A percentile compares a stretch with the other conserved stretches of the same genome.
phyloP scores from a whole-genome alignment of 2,113 vertebrate genomes.

The Raja brachyura region DNA sequence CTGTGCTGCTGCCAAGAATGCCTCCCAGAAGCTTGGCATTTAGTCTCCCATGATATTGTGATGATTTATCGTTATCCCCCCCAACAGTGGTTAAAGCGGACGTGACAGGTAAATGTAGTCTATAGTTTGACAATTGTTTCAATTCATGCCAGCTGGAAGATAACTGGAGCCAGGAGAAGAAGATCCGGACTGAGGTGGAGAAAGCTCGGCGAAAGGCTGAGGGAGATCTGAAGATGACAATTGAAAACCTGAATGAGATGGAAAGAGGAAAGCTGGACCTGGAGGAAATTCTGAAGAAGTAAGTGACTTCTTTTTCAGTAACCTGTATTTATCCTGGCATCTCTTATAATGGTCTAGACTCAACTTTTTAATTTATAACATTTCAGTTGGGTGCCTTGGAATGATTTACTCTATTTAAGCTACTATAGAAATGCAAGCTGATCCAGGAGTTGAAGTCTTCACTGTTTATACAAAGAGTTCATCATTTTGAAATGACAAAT shows the following conservation, averaged over 20 bases:
- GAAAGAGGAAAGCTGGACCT: conserved; percentile 55
- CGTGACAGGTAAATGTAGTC: background rate
- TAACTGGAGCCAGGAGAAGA: conserved; percentile 61
- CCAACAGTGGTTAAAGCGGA: background rate
- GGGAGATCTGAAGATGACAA: conserved; percentile 57
- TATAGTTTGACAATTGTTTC: conserved; percentile 28
- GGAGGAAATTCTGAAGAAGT: conserved; percentile 60
- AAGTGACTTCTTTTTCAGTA: background rate
- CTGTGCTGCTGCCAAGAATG: background rate
- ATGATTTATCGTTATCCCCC: background rate
- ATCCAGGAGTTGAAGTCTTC: background rate
- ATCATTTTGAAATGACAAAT: background rate
- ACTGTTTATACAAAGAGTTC: background rate
- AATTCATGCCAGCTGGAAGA: conserved; percentile 50
- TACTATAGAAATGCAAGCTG: background rate
- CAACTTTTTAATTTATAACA: no score
- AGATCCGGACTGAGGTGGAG: conserved; percentile 56
- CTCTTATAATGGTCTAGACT: no score
- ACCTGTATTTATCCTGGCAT: no score
- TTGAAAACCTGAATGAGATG: conserved; percentile 55
- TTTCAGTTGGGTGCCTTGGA: no score
- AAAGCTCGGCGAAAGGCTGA: conserved; percentile 57
- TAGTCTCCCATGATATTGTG: no score
- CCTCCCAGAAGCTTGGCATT: background rate
- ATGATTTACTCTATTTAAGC: no score